Percentiles rank a stretch among this genome's conserved stretches.
phyloP scores from a whole-genome alignment of 2,797 vertebrate species.

The Poliocrania exsul region DNA sequence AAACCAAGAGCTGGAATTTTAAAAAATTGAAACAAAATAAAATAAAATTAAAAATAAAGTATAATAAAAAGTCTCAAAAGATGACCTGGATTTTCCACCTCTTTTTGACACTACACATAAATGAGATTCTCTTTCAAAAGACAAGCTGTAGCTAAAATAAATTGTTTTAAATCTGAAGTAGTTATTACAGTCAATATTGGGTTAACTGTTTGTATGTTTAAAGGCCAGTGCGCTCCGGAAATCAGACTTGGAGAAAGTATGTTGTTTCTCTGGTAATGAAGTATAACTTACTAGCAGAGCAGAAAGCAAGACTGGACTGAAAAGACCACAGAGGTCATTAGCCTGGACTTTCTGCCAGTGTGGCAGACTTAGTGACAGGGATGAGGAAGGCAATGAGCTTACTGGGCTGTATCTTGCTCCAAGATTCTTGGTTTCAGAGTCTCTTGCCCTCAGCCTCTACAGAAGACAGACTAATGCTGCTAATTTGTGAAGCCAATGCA shows the following conservation, averaged over 20 bases:
- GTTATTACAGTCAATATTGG: background rate
- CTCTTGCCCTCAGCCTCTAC: background rate
- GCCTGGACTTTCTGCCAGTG: background rate
- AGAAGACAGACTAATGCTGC: background rate
- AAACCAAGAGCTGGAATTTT: background rate
- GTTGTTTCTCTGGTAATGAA: background rate
- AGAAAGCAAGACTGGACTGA: background rate
- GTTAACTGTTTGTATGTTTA: background rate
- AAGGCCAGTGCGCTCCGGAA: background rate
- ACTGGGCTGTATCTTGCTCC: background rate
- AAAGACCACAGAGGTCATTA: background rate
- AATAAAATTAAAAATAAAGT: background rate
- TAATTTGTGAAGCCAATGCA: background rate
- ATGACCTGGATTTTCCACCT: background rate
- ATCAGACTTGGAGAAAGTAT: background rate
- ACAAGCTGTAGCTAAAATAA: background rate
- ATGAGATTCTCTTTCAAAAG: background rate
- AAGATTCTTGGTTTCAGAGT: background rate
- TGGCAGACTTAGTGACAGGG: background rate
- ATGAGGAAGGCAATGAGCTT: background rate
- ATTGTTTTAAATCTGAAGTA: background rate
- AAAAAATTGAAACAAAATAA: background rate
- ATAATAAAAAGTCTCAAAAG: background rate
- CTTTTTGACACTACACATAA: background rate
- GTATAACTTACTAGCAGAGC: background rate